Evolutionary conservation across 2,113 vertebrate species (phyloP).

Genomic region (Peromyscus californicus): DNA sequence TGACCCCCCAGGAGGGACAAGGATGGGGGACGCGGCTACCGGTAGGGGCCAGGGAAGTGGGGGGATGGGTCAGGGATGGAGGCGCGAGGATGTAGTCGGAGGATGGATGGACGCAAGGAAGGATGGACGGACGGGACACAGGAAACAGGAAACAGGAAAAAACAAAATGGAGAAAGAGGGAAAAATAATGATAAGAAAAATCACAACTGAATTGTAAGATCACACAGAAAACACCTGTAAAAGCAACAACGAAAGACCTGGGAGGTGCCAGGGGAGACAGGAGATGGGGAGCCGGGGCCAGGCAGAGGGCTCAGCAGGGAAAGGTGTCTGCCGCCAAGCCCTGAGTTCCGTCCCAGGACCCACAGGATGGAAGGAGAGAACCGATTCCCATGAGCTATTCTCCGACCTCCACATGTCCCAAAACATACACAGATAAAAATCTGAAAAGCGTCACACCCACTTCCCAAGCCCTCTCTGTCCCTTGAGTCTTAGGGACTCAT

Average conservation of each 20-base stretch:
- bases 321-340: not conserved
- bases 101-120: constrained; percentile 30
- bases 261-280: not conserved
- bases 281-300: not conserved
- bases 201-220: constrained; percentile 70
- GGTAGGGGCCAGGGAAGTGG: constrained; percentile 78
- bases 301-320: not conserved
- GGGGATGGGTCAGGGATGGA: not conserved
- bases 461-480: accelerated
- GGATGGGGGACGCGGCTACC: constrained; percentile 75
- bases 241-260: constrained; percentile 50
- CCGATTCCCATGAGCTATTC: not conserved
- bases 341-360: not conserved
- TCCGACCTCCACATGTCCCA: not conserved
- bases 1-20: constrained; percentile 72
- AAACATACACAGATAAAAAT: not conserved
- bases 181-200: constrained; percentile 74
- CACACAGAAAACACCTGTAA: constrained; percentile 60
- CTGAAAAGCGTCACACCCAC: not conserved
- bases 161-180: constrained; percentile 72
- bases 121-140: not conserved
- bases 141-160: constrained; percentile 70
- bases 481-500: not conserved
- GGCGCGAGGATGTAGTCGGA: not conserved
- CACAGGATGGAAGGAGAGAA: not conserved